A percentile compares a stretch with the other conserved stretches of the same genome.
Conservation (phyloP, 1,140 invertebrate species). For the Pollicipes pollicipes region DNA sequence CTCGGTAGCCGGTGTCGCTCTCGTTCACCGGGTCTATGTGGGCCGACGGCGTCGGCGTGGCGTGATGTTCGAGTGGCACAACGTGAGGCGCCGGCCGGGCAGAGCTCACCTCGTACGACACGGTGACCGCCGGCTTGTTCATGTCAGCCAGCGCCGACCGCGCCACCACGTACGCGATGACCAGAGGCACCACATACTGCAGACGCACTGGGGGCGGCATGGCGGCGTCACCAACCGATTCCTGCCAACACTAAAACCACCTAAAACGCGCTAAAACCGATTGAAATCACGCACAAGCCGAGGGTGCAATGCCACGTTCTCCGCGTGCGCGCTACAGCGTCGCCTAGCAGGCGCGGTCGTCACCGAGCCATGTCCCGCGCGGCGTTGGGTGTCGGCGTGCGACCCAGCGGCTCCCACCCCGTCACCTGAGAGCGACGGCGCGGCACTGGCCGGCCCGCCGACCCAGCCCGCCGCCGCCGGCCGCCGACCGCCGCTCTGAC, state of each 20-base stretch:
- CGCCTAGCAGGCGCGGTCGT: too few relatives aligned
- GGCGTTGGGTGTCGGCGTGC: too few relatives aligned
- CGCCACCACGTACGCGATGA: neutral
- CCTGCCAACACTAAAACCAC: neutral
- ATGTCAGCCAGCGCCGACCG: neutral
- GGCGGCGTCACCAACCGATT: neutral
- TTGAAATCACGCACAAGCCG: neutral
- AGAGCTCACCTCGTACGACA: neutral
- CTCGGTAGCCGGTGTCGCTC: neutral
- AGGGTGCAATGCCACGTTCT: too few relatives aligned
- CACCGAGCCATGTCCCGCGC: neutral
- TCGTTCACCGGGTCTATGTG: neutral
- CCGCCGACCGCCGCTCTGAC: neutral
- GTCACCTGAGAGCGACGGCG: neutral
- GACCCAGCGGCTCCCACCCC: too few relatives aligned
- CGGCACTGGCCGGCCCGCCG: too few relatives aligned
- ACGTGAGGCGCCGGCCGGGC: neutral
- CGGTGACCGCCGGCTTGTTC: neutral
- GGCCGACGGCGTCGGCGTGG: too few relatives aligned
- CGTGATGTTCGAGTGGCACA: neutral
- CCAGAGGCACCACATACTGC: neutral
- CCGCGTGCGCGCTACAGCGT: too few relatives aligned
- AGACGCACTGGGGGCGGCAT: neutral
- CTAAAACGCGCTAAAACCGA: neutral
- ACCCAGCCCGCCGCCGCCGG: neutral